Conservation (phyloP, 2,888 invertebrate genomes). For the Cephus sareptanus region DNA sequence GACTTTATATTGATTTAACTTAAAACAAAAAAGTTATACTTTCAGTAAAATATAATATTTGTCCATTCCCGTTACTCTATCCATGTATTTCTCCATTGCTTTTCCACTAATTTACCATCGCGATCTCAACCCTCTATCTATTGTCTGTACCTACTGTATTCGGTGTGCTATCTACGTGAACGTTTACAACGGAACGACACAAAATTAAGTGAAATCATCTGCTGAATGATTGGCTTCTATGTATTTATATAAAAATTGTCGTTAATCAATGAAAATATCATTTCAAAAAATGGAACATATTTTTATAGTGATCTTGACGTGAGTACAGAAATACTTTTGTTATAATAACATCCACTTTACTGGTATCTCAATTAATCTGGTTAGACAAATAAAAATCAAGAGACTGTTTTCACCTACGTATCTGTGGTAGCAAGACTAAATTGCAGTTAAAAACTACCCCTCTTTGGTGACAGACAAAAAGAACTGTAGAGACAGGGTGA, state of each 20-base stretch:
- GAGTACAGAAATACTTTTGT: not conserved
- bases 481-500: not conserved
- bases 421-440: not conserved
- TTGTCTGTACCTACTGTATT: not conserved
- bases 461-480: not conserved
- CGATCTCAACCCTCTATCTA: not conserved
- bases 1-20: not conserved
- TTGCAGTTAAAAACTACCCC: not conserved
- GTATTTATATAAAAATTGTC: slow-evolving; percentile 51
- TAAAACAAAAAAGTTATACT: not conserved
- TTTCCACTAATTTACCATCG: not conserved
- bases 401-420: not conserved
- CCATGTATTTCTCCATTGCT: not conserved
- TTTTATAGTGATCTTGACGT: slow-evolving; percentile 39
- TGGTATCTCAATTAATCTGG: not conserved
- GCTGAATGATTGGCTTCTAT: slow-evolving; percentile 39
- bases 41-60: not conserved
- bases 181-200: not conserved
- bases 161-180: not conserved
- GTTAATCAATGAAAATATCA: slow-evolving; percentile 35
- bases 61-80: not conserved
- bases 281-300: slow-evolving; percentile 27
- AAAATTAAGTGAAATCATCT: slow-evolving; percentile 18
- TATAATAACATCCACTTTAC: not conserved
- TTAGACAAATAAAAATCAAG: not conserved